Base-by-base conservation (phyloP, 1,140 invertebrate species). In the Drosophila grimshawi region DNA sequence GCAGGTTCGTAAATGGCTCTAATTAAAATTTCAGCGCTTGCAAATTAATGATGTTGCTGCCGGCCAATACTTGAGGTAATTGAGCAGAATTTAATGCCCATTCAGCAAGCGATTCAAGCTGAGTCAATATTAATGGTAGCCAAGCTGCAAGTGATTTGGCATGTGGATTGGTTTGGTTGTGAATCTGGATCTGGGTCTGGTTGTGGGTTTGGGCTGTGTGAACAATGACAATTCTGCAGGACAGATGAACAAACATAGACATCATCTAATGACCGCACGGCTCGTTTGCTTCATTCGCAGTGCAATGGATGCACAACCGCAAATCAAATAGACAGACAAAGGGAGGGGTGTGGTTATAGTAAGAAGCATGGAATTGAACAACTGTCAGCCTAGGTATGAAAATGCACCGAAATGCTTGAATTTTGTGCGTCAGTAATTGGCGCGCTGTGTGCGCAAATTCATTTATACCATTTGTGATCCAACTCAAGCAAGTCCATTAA, bases 261-360 rank as follows among this genome's bases (percentile, higher is more conserved):
- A 51, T 11, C 49, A 80, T 78, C 83, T 83, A 88, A 89, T 83
- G 83, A 88, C 85, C 85, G 64, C 83, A 88, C 52, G 85, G 85
- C 80, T 88, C 83, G 83, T 80, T 88, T 88, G 83, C 80, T 83
- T 88, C 83, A 88, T 88, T 89, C 89, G 83, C 83, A 88, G 77
- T 80, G 83, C 68, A 88, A 83, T 89, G 83, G 77, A 89, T 88
- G 80, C 80, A 83, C 83, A 88, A 89, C 83, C 83, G 85, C 83
- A 88, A 88, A 83, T 88, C 83, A 88, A 89, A 88, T 72, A 89
- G 1, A 19, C 85, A 88, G 61, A 37, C 61, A 52, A 65, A 63
- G 1, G 57, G n/a, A n/a, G n/a, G 19, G 46, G 27, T 2, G 8
- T 0, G 4, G 10, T 19, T 19, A 19, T 0, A 19, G 19, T 19